Base-by-base conservation (phyloP, 2,888 invertebrate genomes). In the Drosophila helvetica region DNA sequence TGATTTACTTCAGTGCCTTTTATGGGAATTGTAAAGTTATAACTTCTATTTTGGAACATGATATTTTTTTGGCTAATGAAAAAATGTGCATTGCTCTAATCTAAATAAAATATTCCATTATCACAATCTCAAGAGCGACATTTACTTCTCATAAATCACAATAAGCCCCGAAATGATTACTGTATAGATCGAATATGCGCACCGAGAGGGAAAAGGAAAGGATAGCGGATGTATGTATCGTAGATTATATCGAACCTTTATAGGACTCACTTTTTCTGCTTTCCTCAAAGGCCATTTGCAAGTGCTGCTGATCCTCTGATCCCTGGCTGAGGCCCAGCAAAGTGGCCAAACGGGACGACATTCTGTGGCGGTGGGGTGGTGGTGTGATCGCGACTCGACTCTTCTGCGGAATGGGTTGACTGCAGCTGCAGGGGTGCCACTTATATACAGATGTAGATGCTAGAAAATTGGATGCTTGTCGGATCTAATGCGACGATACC, bases 301-400 rank as follows among this genome's bases (percentile, higher is more conserved):
- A 52, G 10, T 53, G 48, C 15, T 67, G 53, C 18, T 58, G 48
- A 27, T 67, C 70, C 43, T 59, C 74, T 12, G 38, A n/a, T 38
- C 70, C 71, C 10, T 43, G 42, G 45, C 67, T 60, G 18, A 80
- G 68, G 12, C 70, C 80, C 4, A 83, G 45, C 42, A 83, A 52
- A 22, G 42, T 64, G 27, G 76, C 80, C 66, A 80, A 63, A 19
- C 74, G 46, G 17, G 74, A 59, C 9, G 69, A 65, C 78, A 77
- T 77, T 45, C 61, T 64, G 45, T 22, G 30, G 22, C 5, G 22
- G 5, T 38, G 62, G n/a, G 33, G 18, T 43, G 8, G 15, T 43
- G n/a, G 1, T 27, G 33, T 22, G 65, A 51, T 46, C 38, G 7
- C 19, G 22, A 38, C n/a, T 19, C 50, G 22, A 25, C 5, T 27